Conservation (phyloP, 2,797 vertebrate genomes). For the Eupleurogrammus muticus region DNA sequence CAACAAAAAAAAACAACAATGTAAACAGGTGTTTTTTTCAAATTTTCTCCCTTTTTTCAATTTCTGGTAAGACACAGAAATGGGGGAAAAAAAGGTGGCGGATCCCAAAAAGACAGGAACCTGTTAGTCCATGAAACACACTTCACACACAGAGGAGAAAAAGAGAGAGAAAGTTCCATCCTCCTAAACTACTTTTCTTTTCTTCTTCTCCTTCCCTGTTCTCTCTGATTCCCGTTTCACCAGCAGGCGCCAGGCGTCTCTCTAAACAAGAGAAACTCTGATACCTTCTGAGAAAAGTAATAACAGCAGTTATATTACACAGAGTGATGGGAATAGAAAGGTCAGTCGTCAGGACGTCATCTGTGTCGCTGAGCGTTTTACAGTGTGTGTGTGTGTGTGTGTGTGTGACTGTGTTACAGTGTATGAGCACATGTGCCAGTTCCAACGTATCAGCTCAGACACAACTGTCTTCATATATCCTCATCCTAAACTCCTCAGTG, state of each 20-base stretch:
- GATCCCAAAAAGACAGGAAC: slow-evolving; percentile 47
- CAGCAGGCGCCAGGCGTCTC: slow-evolving; percentile 41
- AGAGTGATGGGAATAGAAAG: slow-evolving; percentile 66
- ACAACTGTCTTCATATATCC: slow-evolving; percentile 43
- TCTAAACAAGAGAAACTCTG: slow-evolving; percentile 53
- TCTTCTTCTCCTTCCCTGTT: neutral
- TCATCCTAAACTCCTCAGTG: slow-evolving; percentile 15
- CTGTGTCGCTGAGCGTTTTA: slow-evolving; percentile 65
- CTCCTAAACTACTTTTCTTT: slow-evolving; percentile 17
- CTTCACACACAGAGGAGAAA: slow-evolving; percentile 47
- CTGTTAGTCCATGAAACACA: slow-evolving; percentile 56
- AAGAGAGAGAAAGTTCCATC: slow-evolving; percentile 40
- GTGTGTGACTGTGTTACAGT: too few relatives aligned
- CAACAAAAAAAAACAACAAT: slow-evolving; percentile 51
- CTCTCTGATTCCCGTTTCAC: slow-evolving; percentile 27
- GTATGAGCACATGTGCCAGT: slow-evolving; percentile 63
- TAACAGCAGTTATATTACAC: slow-evolving; percentile 67
- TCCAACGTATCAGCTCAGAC: slow-evolving; percentile 60
- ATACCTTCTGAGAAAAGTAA: slow-evolving; percentile 59
- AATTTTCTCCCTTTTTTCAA: slow-evolving; percentile 38
- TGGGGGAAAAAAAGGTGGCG: slow-evolving; percentile 58
- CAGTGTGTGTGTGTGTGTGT: slow-evolving; percentile 62
- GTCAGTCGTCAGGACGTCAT: slow-evolving; percentile 56
- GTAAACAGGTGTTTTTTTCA: slow-evolving; percentile 66
- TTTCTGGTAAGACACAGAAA: slow-evolving; percentile 70